A percentile compares a stretch with the other conserved stretches of the same genome.
These are phyloP conservation scores for Gymnothorax javanicus DNA, from an alignment of 2,797 vertebrate genomes.

Conservation along the genomic window DNA sequence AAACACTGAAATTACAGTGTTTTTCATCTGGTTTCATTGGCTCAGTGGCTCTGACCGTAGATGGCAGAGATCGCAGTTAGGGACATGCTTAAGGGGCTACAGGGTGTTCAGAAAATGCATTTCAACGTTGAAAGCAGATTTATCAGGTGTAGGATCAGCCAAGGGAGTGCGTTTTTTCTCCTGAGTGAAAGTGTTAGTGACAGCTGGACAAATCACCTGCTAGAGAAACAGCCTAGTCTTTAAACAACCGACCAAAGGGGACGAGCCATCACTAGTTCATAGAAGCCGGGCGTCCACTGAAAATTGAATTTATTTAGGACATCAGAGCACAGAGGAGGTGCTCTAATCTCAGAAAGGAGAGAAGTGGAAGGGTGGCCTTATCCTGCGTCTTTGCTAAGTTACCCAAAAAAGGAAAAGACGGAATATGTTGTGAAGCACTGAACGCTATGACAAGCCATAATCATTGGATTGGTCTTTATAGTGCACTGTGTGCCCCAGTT, in stretches of 20 bases:
- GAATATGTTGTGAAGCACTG: conserved; percentile 16
- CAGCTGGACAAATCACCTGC: neutral
- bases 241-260: neutral
- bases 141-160: neutral
- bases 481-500: no score
- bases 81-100: no score
- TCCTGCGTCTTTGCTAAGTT: conserved; percentile 13
- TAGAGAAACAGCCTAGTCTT: neutral
- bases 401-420: neutral
- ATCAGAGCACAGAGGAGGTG: neutral
- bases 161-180: no score
- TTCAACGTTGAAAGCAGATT: neutral
- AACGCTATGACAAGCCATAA: conserved; percentile 13
- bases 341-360: neutral
- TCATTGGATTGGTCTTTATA: no score
- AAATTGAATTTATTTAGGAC: neutral
- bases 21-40: no score
- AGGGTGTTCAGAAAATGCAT: neutral
- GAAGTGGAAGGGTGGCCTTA: neutral
- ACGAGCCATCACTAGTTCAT: neutral
- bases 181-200: neutral
- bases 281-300: neutral
- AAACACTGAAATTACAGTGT: no score
- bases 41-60: no score
- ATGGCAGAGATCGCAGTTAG: no score